Conservation (phyloP, 2,888 invertebrate genomes). For the Brassicogethes aeneus region DNA sequence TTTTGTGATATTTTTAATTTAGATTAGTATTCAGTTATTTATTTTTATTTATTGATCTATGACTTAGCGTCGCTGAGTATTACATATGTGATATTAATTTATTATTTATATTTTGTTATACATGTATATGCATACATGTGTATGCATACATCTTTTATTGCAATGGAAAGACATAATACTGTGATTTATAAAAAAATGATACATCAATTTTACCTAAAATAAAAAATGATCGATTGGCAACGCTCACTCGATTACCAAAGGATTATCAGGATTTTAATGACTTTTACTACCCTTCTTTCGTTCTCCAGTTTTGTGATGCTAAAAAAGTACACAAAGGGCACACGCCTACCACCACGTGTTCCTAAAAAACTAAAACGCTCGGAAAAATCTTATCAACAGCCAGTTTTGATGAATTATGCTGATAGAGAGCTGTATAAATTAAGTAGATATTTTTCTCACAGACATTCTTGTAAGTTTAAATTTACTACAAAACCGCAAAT, state of each 20-base stretch:
- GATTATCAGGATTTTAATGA: constrained; percentile 35
- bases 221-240: constrained; percentile 40
- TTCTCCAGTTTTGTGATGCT: constrained; percentile 39
- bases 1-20: too few relatives aligned
- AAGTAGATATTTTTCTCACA: constrained; percentile 7
- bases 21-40: too few relatives aligned
- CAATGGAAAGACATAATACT: too few relatives aligned
- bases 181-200: too few relatives aligned
- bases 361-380: constrained; percentile 16
- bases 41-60: too few relatives aligned
- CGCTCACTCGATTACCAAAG: constrained; percentile 40
- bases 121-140: too few relatives aligned
- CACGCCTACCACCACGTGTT: constrained; percentile 33
- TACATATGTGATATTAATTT: too few relatives aligned
- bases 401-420: constrained; percentile 5
- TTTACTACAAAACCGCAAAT: too few relatives aligned
- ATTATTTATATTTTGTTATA: too few relatives aligned
- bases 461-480: too few relatives aligned
- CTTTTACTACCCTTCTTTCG: constrained; percentile 15
- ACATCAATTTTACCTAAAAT: constrained; percentile 37
- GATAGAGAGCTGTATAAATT: constrained; percentile 4
- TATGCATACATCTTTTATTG: too few relatives aligned
- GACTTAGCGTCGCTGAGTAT: too few relatives aligned
- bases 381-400: neutral
- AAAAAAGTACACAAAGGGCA: constrained; percentile 23